Conservation (phyloP, 2,113 vertebrate species). For the Aphyosemion australe region DNA sequence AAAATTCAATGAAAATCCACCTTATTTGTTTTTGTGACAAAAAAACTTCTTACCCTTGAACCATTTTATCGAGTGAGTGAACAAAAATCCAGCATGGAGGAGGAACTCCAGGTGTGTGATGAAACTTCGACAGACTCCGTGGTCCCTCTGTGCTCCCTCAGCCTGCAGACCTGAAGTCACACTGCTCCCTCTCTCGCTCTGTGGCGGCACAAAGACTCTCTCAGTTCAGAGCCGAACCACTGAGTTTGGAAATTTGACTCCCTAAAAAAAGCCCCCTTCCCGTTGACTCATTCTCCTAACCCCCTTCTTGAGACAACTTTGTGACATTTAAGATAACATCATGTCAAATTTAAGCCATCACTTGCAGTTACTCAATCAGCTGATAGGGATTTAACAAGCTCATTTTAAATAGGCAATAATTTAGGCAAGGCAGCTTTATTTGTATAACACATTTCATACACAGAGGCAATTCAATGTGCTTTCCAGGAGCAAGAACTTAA, state of each 20-base stretch:
- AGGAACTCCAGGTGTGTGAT: slow-evolving; percentile 55
- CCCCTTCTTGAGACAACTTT: slow-evolving; percentile 25
- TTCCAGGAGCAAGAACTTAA: too few relatives aligned
- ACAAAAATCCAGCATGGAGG: slow-evolving; percentile 53
- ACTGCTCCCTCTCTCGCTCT: slow-evolving; percentile 42
- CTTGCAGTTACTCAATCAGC: rapidly evolving
- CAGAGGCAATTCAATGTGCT: too few relatives aligned
- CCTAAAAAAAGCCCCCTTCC: slow-evolving; percentile 21
- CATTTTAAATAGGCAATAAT: background rate
- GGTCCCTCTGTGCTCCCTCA: slow-evolving; percentile 42
- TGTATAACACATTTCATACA: too few relatives aligned
- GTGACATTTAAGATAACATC: slow-evolving; percentile 8
- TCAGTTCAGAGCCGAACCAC: slow-evolving; percentile 62
- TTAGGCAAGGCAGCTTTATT: too few relatives aligned
- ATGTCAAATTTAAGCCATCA: background rate
- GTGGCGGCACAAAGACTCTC: slow-evolving; percentile 67
- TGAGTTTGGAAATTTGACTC: slow-evolving; percentile 69
- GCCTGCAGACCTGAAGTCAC: slow-evolving; percentile 55
- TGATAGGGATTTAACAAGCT: background rate
- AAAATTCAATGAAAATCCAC: too few relatives aligned
- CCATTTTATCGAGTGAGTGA: slow-evolving; percentile 56
- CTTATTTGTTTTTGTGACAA: background rate
- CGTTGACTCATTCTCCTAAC: slow-evolving; percentile 42
- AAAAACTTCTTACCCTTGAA: slow-evolving; percentile 63
- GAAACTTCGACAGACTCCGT: slow-evolving; percentile 43